These are phyloP conservation scores for Drosophila tani DNA, from an alignment of 1,140 invertebrate species.

Conservation along the genomic window DNA sequence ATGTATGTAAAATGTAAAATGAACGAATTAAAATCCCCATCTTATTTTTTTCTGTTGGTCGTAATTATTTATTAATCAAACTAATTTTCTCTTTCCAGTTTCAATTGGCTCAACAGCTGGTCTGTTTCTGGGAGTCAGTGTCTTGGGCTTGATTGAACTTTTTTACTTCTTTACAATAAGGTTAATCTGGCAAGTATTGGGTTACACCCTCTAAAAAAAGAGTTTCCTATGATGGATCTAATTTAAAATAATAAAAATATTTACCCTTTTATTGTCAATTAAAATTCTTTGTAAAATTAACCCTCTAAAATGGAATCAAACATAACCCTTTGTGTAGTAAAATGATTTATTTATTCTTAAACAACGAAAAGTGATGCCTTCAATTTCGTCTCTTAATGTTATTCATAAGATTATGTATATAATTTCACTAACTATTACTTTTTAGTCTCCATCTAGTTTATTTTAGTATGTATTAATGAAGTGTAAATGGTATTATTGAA, in stretches of 20 bases:
- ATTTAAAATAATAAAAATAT: neutral
- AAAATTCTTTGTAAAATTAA: neutral
- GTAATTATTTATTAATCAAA: neutral
- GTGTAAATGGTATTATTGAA: constrained; percentile 15
- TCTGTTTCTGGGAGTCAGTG: constrained; percentile 89
- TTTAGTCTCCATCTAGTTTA: constrained; percentile 33
- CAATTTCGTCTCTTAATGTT: constrained; percentile 25
- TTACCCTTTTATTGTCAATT: neutral
- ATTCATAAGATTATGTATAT: constrained; percentile 11
- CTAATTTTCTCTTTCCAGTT: constrained; percentile 79
- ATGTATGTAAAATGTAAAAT: too few species aligned
- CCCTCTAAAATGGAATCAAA: neutral
- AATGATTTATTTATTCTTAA: constrained; percentile 22
- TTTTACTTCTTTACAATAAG: constrained; percentile 88
- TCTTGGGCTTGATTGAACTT: constrained; percentile 89
- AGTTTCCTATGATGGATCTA: neutral
- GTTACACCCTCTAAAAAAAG: constrained; percentile 59
- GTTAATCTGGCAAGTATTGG: constrained; percentile 86
- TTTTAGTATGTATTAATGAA: constrained; percentile 26
- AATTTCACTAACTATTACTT: constrained; percentile 15
- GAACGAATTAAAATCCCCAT: too few species aligned
- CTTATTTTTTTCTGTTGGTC: neutral
- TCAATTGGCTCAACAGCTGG: constrained; percentile 90
- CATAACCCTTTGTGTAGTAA: constrained; percentile 2
- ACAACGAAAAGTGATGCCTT: neutral